phyloP scores from a whole-genome alignment of 1,140 invertebrate species.

The Tetragnatha versicolor region DNA sequence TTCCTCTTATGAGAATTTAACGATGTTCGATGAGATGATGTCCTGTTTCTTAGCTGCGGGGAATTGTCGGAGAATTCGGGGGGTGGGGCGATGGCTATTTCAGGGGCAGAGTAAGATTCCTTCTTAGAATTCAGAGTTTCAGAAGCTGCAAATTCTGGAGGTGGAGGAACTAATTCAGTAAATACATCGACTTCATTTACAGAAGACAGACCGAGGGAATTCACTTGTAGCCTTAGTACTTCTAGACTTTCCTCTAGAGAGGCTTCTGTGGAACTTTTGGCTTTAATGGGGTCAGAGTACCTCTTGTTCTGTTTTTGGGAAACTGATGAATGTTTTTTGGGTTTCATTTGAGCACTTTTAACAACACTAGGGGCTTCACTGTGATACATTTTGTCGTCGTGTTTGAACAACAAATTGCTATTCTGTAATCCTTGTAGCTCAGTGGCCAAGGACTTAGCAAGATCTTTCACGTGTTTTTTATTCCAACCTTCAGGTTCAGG shows the following conservation, averaged over 20 bases:
- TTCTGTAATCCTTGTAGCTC: conserved; percentile 13
- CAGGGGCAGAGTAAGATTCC: conserved; percentile 37
- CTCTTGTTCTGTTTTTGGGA: background rate
- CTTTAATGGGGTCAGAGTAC: background rate
- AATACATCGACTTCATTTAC: conserved; percentile 59
- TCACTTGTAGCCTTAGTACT: conserved; percentile 57
- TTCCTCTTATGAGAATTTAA: conserved; percentile 27
- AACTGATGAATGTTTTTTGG: conserved; percentile 9
- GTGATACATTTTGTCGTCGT: background rate
- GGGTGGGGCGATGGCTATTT: conserved; percentile 54
- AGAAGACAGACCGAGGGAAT: conserved; percentile 56
- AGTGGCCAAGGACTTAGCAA: conserved; percentile 9
- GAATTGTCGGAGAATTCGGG: conserved; percentile 57
- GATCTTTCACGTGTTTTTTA: conserved; percentile 19
- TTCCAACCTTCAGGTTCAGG: background rate
- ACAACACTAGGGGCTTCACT: conserved; percentile 18
- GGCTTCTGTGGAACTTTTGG: conserved; percentile 16
- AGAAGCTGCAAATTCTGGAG: conserved; percentile 58
- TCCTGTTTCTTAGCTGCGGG: conserved; percentile 9
- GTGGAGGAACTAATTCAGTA: conserved; percentile 59
- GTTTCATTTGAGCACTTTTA: conserved; percentile 38
- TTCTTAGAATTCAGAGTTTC: background rate
- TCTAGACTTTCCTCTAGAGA: conserved; percentile 56
- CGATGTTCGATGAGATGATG: conserved; percentile 4
- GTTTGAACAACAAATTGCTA: background rate